phyloP scores from a whole-genome alignment of 2,797 vertebrate genomes.

The Falco berigora region DNA sequence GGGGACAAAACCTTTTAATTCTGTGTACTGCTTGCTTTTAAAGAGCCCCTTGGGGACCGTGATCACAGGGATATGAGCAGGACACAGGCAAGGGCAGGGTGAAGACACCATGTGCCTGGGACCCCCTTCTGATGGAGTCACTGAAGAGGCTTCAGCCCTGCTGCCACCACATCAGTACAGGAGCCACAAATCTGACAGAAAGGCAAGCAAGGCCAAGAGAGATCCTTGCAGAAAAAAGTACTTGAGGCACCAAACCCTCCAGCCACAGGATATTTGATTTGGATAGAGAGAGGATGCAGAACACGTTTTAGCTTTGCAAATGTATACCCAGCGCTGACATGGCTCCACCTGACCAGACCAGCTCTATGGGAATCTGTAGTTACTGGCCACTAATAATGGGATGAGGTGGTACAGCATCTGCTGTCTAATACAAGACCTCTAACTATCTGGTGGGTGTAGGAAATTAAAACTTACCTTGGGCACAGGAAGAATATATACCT shows the following conservation, averaged over 20 bases:
- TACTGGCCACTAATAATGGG: not conserved
- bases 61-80: not conserved
- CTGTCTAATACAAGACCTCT: not conserved
- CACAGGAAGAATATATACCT: not conserved
- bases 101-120: fast-evolving
- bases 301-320: not conserved
- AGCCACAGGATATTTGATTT: not conserved
- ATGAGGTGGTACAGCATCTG: not conserved
- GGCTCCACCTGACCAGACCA: not conserved
- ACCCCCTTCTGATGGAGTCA: not conserved
- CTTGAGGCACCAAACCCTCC: not conserved
- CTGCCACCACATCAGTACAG: not conserved
- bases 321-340: not conserved
- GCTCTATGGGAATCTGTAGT: not conserved
- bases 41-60: not conserved
- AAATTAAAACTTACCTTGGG: not conserved
- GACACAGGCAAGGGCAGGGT: not conserved
- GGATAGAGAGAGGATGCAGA: not conserved
- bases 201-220: not conserved
- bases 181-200: not conserved
- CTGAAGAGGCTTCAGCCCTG: not conserved
- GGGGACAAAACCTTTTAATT: not conserved
- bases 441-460: not conserved
- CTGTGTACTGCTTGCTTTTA: fast-evolving
- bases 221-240: not conserved